Evolutionary conservation across 35 echinoderm and acorn worm species (phyloP), one percentile per base, ranked within the genome.

Genomic region (Strongylocentrotus purpuratus): DNA sequence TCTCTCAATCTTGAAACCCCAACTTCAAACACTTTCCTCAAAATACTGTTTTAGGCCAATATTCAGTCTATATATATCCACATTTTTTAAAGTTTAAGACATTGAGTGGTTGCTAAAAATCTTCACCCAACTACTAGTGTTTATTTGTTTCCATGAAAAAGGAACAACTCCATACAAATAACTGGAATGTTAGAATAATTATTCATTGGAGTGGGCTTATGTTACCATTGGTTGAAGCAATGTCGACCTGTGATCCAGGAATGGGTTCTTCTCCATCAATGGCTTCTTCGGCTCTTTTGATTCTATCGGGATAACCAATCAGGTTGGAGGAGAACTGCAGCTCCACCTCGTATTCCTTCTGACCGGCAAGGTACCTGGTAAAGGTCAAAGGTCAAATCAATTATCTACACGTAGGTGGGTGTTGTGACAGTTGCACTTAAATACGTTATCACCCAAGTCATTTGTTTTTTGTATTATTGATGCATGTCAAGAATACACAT

Each of bases 311-410:
- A 48, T 92, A 97, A 87, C 94, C 95, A 71, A 97, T 70, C 58
- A 99, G 94, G 25, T 97, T 89, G 52, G 98, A 99, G 32, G 98
- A 94, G 45, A 99, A 99, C 94, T 99, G 98, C 0, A 99, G 95
- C 89, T 99, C 98, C 31, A 99, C 97, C 59, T 99, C 98, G 86
- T 99, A 99, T 88, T 99, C 98, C 85, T 99, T 99, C 95, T 99
- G 98, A 48, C 98, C 98, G 89, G 97, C 98, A 33, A 99, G 92
- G 65, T 97, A 99, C 89, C 98, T 99, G 41, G 0, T 33, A 70
- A 5, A 70, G 4, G 20, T 25, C 61, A 70, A 15, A 70, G 61
- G 20, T 70, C 61, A 70, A 17, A 20, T 25, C 61, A 17, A 25
- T 70, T 25, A 70, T 70, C 15, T 52, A 52, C 48, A 52, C 13